Conservation (phyloP, 2,113 vertebrate genomes). For the Ameiurus melas region DNA sequence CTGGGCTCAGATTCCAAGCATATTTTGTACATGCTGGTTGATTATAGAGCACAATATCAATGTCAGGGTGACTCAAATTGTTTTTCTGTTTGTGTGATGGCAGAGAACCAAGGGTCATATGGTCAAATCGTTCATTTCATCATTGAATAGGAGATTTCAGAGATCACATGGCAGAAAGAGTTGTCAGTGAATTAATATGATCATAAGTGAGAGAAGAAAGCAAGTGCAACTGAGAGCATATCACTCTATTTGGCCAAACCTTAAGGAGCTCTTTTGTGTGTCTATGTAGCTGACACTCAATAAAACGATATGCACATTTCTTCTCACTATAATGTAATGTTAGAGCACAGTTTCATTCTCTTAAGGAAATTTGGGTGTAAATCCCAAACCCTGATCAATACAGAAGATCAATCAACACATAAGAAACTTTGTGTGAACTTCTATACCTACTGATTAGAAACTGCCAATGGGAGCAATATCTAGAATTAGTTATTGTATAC, state of each 20-base stretch:
- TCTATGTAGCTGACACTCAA: neutral
- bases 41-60: conserved; percentile 44
- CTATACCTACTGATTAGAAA: neutral
- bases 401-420: neutral
- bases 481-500: neutral
- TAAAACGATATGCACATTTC: neutral
- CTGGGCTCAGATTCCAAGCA: conserved; percentile 39
- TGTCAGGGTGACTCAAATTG: conserved; percentile 32
- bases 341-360: neutral
- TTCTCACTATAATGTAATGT: neutral
- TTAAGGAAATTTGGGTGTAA: neutral
- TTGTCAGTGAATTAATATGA: conserved; percentile 10
- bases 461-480: neutral
- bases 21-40: conserved; percentile 7
- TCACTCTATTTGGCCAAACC: neutral
- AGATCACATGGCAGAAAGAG: conserved; percentile 16
- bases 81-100: conserved; percentile 47
- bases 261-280: neutral
- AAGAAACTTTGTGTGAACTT: neutral
- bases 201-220: neutral
- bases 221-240: neutral
- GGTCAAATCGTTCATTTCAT: conserved; percentile 8
- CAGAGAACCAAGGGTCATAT: conserved; percentile 38
- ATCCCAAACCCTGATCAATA: neutral
- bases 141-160: conserved; percentile 8